Conservation (phyloP, 2,888 invertebrate species). For the Campaea margaritaria region DNA sequence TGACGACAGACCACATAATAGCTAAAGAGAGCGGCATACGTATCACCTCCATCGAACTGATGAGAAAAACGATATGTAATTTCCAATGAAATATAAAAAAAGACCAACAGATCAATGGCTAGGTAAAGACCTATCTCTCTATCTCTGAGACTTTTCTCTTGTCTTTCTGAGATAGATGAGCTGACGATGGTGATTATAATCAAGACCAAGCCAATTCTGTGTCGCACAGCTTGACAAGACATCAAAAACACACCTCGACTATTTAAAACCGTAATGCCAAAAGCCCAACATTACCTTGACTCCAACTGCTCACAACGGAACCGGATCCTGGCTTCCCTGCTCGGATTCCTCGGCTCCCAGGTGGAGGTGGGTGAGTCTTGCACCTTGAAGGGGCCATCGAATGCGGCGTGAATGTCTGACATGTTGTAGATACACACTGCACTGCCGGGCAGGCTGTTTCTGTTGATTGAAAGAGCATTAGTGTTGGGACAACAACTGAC, state of each 20-base stretch:
- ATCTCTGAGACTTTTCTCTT: no score
- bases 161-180: no score
- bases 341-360: conserved; percentile 87
- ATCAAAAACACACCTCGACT: not conserved
- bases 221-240: not conserved
- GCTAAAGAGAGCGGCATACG: no score
- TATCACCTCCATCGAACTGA: no score
- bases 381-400: conserved; percentile 94
- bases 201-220: no score
- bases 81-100: no score
- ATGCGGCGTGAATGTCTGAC: conserved; percentile 91
- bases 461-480: conserved; percentile 51
- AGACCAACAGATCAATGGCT: no score
- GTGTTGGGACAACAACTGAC: no score
- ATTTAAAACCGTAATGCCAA: not conserved
- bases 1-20: no score
- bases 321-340: conserved; percentile 73
- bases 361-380: conserved; percentile 91
- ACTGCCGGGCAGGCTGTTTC: conserved; percentile 95
- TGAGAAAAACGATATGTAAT: no score
- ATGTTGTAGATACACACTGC: conserved; percentile 96
- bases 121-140: no score
- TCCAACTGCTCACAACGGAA: conserved; percentile 84
- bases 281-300: conserved; percentile 55
- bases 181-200: no score